A percentile compares a stretch with the other conserved stretches of the same genome.
These are phyloP conservation scores for Speoplatyrhinus poulsoni DNA, from an alignment of 2,113 vertebrate genomes.

Conservation along the genomic window DNA sequence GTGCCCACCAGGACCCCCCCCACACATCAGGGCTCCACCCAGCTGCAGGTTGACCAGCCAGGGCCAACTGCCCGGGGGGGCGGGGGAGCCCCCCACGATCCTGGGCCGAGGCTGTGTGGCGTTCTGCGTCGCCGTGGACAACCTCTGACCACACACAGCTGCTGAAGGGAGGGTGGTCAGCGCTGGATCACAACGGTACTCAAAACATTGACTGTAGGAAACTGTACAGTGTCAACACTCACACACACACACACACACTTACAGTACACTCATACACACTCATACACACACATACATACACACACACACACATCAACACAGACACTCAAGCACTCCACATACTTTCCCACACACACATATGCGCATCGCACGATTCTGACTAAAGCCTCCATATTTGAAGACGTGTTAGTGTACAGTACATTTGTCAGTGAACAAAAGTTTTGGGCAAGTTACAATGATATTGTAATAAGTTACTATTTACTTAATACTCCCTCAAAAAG, in stretches of 20 bases:
- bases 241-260: background rate
- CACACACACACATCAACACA: background rate
- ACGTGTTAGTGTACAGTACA: too few relatives aligned
- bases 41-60: constrained; percentile 91
- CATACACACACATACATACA: background rate
- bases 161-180: constrained; percentile 5
- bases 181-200: too few relatives aligned
- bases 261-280: constrained; percentile 29
- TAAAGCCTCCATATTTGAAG: too few relatives aligned
- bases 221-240: too few relatives aligned
- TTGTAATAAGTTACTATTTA: too few relatives aligned
- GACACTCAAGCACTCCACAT: too few relatives aligned
- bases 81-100: constrained; percentile 86
- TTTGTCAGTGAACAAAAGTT: too few relatives aligned
- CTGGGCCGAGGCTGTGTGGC: constrained; percentile 74
- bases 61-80: constrained; percentile 86
- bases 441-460: too few relatives aligned
- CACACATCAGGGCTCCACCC: constrained; percentile 89
- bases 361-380: too few relatives aligned
- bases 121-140: constrained; percentile 52
- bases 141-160: constrained; percentile 82
- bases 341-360: background rate
- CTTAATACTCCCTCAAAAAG: too few relatives aligned
- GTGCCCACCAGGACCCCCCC: constrained; percentile 89
- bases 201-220: too few relatives aligned